Conservation (phyloP, 2,113 vertebrate species). For the Amphiprion percula region DNA sequence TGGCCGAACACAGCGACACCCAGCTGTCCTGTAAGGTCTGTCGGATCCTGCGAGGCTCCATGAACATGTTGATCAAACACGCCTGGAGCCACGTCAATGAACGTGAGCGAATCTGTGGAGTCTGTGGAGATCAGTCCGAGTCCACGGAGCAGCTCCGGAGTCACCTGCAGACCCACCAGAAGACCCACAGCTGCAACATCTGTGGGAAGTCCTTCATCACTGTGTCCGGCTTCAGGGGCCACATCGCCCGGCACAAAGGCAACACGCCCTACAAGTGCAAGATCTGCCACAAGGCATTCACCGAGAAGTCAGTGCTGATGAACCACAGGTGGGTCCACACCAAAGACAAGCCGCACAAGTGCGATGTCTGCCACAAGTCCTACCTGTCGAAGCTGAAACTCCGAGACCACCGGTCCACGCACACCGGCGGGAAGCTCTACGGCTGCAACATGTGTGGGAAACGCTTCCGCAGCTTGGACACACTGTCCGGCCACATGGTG, state of each 20-base stretch:
- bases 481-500: no score
- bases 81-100: constrained; percentile 29
- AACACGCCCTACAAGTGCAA: background rate
- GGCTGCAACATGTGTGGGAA: background rate
- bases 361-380: no score
- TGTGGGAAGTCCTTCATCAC: constrained; percentile 43
- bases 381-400: background rate
- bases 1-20: no score
- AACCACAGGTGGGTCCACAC: background rate
- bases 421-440: background rate
- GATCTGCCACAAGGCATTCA: constrained; percentile 9
- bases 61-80: constrained; percentile 40
- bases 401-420: background rate
- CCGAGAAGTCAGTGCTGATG: background rate
- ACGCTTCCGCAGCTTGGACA: no score
- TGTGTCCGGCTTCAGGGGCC: background rate
- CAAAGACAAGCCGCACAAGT: background rate
- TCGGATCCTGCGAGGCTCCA: background rate
- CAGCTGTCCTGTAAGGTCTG: constrained; percentile 47
- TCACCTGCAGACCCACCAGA: constrained; percentile 35
- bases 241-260: background rate
- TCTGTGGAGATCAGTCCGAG: constrained; percentile 35
- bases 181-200: constrained; percentile 21
- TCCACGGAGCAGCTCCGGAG: background rate
- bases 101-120: constrained; percentile 10